phyloP scores from a whole-genome alignment of 2,797 vertebrate species.

The Euphonia xanthogaster region DNA sequence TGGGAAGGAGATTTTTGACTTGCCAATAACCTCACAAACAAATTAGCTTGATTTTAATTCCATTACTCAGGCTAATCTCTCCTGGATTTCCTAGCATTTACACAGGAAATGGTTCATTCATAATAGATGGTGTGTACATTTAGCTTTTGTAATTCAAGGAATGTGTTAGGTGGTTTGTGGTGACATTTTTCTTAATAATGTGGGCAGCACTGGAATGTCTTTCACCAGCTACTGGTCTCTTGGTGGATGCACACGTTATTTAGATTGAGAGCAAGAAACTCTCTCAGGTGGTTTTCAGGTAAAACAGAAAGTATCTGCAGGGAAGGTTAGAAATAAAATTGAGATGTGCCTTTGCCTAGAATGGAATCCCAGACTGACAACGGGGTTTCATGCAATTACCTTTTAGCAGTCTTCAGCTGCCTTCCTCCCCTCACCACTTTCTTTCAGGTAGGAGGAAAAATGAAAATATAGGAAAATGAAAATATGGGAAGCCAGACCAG shows the following conservation, averaged over 20 bases:
- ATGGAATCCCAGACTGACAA: not conserved
- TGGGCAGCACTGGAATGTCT: not conserved
- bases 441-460: not conserved
- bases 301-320: not conserved
- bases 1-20: not conserved
- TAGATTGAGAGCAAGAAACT: not conserved
- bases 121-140: constrained; percentile 40
- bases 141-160: not conserved
- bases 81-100: constrained; percentile 26
- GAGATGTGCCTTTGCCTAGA: not conserved
- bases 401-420: not conserved
- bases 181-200: constrained; percentile 33
- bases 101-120: constrained; percentile 47
- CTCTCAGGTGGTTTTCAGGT: not conserved
- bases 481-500: not conserved
- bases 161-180: not conserved
- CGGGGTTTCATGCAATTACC: not conserved
- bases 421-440: not conserved
- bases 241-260: not conserved
- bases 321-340: constrained; percentile 12
- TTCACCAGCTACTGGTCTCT: not conserved
- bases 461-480: not conserved
- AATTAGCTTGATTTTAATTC: constrained; percentile 53
- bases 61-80: constrained; percentile 46
- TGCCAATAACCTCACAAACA: constrained; percentile 37